Evolutionary conservation across 2,113 vertebrate species (phyloP).

Genomic region (Xiphophorus couchianus): DNA sequence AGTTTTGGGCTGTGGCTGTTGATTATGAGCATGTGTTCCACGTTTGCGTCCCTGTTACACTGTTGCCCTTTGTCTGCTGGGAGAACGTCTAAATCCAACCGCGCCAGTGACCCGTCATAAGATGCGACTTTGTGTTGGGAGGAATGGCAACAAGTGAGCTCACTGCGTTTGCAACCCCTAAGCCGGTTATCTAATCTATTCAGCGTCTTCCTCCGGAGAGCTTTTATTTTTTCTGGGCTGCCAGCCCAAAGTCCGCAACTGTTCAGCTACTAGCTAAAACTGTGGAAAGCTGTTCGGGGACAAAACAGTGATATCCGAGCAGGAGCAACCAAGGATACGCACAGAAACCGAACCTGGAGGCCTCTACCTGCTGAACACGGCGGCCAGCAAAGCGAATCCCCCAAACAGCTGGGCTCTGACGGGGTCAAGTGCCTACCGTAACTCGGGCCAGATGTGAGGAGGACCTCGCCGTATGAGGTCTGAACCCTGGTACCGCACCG

Average conservation of each 20-base stretch:
- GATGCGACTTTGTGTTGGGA: slow-evolving; percentile 27
- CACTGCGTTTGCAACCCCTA: slow-evolving; percentile 33
- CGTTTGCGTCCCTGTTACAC: slow-evolving; percentile 32
- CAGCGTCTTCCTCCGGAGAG: slow-evolving; percentile 66
- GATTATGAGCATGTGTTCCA: slow-evolving; percentile 45
- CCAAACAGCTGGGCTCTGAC: slow-evolving; percentile 58
- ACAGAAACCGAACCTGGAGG: slow-evolving; percentile 38
- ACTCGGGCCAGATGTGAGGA: slow-evolving; percentile 74
- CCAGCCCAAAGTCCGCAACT: slow-evolving; percentile 31
- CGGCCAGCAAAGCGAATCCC: slow-evolving; percentile 63
- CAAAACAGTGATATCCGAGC: slow-evolving; percentile 1
- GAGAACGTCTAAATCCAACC: slow-evolving; percentile 44
- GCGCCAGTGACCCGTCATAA: slow-evolving; percentile 14
- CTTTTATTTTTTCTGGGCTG: slow-evolving; percentile 49
- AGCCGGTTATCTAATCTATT: slow-evolving; percentile 66
- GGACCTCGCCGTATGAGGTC: slow-evolving; percentile 55
- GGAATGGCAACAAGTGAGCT: slow-evolving; percentile 20
- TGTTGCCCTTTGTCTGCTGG: slow-evolving; percentile 45
- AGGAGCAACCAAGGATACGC: slow-evolving; percentile 22
- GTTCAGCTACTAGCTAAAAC: slow-evolving; percentile 32
- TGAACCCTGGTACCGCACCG: slow-evolving; percentile 43
- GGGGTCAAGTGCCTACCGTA: slow-evolving; percentile 42
- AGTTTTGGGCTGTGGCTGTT: slow-evolving; percentile 33
- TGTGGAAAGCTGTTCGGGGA: slow-evolving; percentile 13
- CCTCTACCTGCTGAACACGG: slow-evolving; percentile 30